Conservation (phyloP, 2,113 vertebrate genomes). For the Emydura subglobosa region DNA sequence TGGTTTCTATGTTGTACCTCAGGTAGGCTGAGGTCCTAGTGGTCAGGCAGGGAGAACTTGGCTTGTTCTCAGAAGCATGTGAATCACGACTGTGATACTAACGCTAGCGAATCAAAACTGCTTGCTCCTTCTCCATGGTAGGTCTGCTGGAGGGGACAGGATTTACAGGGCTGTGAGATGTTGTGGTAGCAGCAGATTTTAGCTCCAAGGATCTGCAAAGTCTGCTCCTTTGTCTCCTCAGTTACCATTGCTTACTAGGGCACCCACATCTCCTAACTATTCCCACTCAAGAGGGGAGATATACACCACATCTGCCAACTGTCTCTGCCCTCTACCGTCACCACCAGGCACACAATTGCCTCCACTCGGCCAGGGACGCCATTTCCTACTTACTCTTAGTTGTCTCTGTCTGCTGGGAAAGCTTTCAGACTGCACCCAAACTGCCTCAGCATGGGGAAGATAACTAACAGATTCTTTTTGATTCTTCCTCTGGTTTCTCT, state of each 20-base stretch:
- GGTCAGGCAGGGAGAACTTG: too few species aligned
- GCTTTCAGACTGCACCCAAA: not conserved
- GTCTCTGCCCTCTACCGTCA: not conserved
- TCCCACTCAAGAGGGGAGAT: not conserved
- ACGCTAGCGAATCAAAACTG: not conserved
- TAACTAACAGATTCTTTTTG: not conserved
- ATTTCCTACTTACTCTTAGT: not conserved
- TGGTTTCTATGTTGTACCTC: not conserved
- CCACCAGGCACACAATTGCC: not conserved
- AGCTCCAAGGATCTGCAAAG: not conserved
- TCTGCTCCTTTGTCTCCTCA: not conserved
- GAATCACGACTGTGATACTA: not conserved
- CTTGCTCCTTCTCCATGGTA: not conserved
- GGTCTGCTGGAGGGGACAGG: not conserved
- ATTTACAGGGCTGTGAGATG: not conserved
- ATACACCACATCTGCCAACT: not conserved
- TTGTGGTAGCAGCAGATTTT: not conserved
- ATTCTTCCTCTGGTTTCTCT: not conserved
- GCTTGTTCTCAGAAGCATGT: not conserved
- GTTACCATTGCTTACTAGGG: too few species aligned
- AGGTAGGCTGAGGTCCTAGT: not conserved
- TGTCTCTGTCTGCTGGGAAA: not conserved
- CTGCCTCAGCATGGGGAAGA: not conserved
- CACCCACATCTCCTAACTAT: not conserved
- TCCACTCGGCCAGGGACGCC: not conserved